These are phyloP conservation scores for Papilio demoleus DNA, from an alignment of 2,888 invertebrate genomes.

Conservation along the genomic window DNA sequence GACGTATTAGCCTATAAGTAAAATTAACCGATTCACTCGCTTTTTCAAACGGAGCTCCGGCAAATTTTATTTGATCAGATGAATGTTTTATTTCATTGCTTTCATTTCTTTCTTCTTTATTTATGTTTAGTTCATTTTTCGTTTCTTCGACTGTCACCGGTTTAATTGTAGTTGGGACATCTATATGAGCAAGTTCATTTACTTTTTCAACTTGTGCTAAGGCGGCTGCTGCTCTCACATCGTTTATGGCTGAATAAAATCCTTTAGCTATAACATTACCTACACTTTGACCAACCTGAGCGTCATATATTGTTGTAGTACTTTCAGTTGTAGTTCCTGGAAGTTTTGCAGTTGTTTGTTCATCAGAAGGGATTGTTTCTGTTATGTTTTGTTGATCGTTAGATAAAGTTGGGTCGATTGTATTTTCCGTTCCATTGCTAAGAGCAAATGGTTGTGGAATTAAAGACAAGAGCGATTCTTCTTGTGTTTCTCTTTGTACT, in stretches of 20 bases:
- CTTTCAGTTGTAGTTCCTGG: constrained; percentile 62
- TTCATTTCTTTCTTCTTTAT: constrained; percentile 53
- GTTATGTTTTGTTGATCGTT: constrained; percentile 59
- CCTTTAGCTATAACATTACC: constrained; percentile 69
- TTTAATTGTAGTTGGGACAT: constrained; percentile 47
- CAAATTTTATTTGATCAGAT: constrained; percentile 59
- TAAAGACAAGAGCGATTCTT: constrained; percentile 63
- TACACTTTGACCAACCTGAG: constrained; percentile 73
- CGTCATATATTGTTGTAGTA: constrained; percentile 75
- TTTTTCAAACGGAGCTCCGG: constrained; percentile 69
- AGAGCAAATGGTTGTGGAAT: constrained; percentile 59
- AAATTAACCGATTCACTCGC: constrained; percentile 68
- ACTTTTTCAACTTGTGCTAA: constrained; percentile 84
- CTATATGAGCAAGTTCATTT: constrained; percentile 66
- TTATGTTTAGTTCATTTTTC: constrained; percentile 42
- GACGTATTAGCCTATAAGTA: constrained; percentile 69
- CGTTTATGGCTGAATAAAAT: constrained; percentile 85
- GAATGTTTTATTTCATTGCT: constrained; percentile 52
- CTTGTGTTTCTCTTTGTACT: constrained; percentile 72
- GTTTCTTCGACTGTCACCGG: constrained; percentile 40
- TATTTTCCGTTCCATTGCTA: constrained; percentile 61
- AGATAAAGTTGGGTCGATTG: constrained; percentile 54
- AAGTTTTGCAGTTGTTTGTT: constrained; percentile 63
- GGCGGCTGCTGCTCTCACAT: constrained; percentile 84
- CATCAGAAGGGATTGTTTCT: constrained; percentile 60